Conservation (phyloP, 1,140 invertebrate genomes). For the Reticulitermes speratus region DNA sequence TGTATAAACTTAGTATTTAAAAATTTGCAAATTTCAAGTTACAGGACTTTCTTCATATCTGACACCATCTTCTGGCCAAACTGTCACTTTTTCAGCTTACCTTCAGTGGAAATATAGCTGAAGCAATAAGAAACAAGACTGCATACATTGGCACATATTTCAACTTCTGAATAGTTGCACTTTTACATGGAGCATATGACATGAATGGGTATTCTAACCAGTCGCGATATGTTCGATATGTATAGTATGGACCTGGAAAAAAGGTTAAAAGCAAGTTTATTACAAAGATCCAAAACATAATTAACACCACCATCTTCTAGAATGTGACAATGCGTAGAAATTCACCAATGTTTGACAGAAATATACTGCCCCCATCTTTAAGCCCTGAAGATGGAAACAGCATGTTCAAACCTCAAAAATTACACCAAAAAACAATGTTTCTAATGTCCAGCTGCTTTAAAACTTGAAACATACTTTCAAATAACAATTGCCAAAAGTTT, state of each 20-base stretch:
- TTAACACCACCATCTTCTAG: too few relatives aligned
- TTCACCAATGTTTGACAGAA: too few relatives aligned
- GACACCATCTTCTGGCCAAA: too few relatives aligned
- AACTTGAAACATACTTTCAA: background rate
- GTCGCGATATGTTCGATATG: constrained; percentile 82
- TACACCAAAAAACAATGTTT: too few relatives aligned
- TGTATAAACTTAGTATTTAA: too few relatives aligned
- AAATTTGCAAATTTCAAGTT: too few relatives aligned
- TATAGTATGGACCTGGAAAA: constrained; percentile 81
- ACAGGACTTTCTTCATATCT: too few relatives aligned
- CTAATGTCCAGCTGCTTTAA: background rate
- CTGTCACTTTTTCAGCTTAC: constrained; percentile 51
- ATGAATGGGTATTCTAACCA: constrained; percentile 69
- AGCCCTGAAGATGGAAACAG: too few relatives aligned
- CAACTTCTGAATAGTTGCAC: constrained; percentile 63
- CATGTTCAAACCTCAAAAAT: too few relatives aligned
- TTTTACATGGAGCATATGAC: constrained; percentile 61
- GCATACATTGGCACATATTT: constrained; percentile 67
- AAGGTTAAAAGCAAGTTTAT: constrained; percentile 20
- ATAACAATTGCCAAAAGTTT: background rate
- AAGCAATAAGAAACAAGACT: constrained; percentile 64
- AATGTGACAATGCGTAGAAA: too few relatives aligned
- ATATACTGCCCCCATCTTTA: too few relatives aligned
- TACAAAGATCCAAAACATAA: too few relatives aligned
- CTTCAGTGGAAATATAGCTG: constrained; percentile 68